Base-by-base conservation (phyloP, 1,140 invertebrate genomes). In the Cotesia typhae region DNA sequence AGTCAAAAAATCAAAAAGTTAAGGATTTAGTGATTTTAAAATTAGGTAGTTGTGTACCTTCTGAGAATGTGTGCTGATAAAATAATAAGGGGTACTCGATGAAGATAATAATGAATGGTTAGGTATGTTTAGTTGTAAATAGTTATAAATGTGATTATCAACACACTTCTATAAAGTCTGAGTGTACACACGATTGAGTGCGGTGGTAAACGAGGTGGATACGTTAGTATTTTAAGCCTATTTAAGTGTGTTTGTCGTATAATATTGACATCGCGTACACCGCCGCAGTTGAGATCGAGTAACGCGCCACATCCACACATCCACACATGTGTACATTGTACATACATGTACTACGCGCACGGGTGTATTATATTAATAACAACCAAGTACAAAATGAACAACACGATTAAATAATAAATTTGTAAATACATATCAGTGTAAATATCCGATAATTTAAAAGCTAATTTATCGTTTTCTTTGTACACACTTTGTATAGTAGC, bases 181-280 rank as follows among this genome's bases (percentile, higher is more conserved):
- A 78, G 79, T 76, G 64, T 72, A 77, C 79, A 81, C 79, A 83
- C 81, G 84, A 83, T 83, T 80, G 78, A 76, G 75, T 71, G 61
- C 76, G 77, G 78, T 77, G 80, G 75, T 81, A 81, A 81, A 79
- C 77, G 82, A 83, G 82, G 80, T 81, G 65, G 81, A 81, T 47
- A 47, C 83, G 83, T 82, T 84, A 84, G 82, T 85, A 86, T 86
- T 87, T 86, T 85, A 86, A 86, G 84, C 84, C 84, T 85, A 85
- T 86, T 85, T 87, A 85, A 86, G 85, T 86, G 84, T 86, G 83
- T 86, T 87, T 86, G 84, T 85, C 83, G 81, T 84, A 84, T 87
- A 86, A 87, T 87, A 86, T 86, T 87, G 85, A 87, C 85, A 85
- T 82, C 84, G 83, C 79, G 80, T 81, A 85, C 83, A 85, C 81